Base-by-base conservation (phyloP, 2,113 vertebrate species). In the Anoura caudifer region DNA sequence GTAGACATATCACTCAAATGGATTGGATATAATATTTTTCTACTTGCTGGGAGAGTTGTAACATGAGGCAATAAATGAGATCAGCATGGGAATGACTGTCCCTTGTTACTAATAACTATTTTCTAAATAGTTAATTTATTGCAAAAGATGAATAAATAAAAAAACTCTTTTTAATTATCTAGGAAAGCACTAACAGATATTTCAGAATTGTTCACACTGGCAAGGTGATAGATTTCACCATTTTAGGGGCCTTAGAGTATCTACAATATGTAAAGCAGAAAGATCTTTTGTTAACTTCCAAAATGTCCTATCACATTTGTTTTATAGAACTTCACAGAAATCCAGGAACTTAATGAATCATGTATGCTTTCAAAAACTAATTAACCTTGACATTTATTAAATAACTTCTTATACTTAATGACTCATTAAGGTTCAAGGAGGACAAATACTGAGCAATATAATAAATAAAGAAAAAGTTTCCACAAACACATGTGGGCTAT, bases 381-480 rank as follows among this genome's bases (percentile, higher is more conserved):
- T 70, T n/a, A 63, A 80, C 83, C 72, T 80, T 76, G 31, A 89
- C 43, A 75, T 69, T 75, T 85, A 92, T 85, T 89, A 88, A 87
- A 69, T 76, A 77, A 91, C 54, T 69, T 79, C 54, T 91, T 82
- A 52, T 73, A 87, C 14, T 77, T 83, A 84, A 72, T 56, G 45
- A 72, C 61, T 77, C 26, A 75, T 72, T 79, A 93, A 56, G 65
- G 52, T 56, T 84, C 63, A 65, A 2, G 88, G 22, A 77, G 56
- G 45, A 79, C 69, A 77, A 87, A 87, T 41, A 91, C 43, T 56
- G 10, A 79, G 43, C 63, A 77, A 54, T 26, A 50, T 3, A 63
- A 17, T 77, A 84, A 87, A 54, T 47, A 65, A 86, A 61, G n/a
- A 56, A 86, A 45, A 41, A 45, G 38, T 50, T 79, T 75, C 90